Conservation (phyloP, 1,140 invertebrate species). For the Drosophila nasuta region DNA sequence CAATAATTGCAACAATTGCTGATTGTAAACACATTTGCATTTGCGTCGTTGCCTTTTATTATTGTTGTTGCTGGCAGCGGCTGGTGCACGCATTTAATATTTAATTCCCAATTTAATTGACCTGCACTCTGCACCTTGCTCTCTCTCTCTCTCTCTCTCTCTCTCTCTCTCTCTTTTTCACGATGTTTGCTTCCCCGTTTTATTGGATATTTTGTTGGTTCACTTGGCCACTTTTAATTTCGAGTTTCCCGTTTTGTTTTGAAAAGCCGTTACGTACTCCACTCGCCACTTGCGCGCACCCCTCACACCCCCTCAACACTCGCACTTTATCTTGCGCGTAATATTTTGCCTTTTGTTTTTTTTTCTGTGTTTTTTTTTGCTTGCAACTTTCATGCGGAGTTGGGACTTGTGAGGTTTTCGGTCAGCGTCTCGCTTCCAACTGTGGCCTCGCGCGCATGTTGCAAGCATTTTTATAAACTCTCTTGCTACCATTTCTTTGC, state of each 20-base stretch:
- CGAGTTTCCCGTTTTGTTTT: slow-evolving; percentile 54
- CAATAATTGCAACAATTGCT: slow-evolving; percentile 39
- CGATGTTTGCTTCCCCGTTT: slow-evolving; percentile 14
- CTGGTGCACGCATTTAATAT: slow-evolving; percentile 71
- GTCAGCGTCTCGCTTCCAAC: slow-evolving; percentile 63
- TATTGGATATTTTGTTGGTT: not conserved
- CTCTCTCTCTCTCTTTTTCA: not conserved
- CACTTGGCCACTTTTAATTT: slow-evolving; percentile 7
- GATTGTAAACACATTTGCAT: slow-evolving; percentile 73
- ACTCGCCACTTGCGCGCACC: not conserved
- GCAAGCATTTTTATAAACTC: slow-evolving; percentile 81
- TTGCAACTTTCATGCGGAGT: slow-evolving; percentile 40
- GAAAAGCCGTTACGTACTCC: slow-evolving; percentile 65
- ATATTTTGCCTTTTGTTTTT: slow-evolving; percentile 13
- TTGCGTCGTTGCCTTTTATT: slow-evolving; percentile 46
- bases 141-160: not conserved
- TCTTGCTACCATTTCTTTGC: slow-evolving; percentile 61
- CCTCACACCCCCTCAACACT: slow-evolving; percentile 4
- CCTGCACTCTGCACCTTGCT: slow-evolving; percentile 11
- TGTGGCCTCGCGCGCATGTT: slow-evolving; percentile 73
- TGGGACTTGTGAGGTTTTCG: slow-evolving; percentile 34
- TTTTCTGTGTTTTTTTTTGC: slow-evolving; percentile 16
- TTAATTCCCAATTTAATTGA: slow-evolving; percentile 44
- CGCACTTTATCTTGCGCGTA: slow-evolving; percentile 14
- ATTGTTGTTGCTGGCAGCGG: slow-evolving; percentile 25